Base-by-base conservation (phyloP, 2,797 vertebrate species). In the Dryobates pubescens region DNA sequence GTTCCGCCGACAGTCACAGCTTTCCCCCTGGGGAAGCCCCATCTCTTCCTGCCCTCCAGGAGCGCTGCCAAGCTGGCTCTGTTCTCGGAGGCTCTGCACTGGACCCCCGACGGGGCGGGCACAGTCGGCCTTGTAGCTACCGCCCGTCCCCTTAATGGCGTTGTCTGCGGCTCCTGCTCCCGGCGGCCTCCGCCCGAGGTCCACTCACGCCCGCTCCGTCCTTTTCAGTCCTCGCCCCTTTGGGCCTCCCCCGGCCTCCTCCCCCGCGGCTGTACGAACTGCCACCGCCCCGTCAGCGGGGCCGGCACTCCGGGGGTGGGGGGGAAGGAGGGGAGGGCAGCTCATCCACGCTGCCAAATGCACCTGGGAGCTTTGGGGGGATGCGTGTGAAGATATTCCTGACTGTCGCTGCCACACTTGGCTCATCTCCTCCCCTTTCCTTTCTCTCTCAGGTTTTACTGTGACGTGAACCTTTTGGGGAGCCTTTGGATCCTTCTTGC, bases 301-400 rank as follows among this genome's bases (percentile, higher is more conserved):
- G 32, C 11, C 7, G n/a, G 36, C 54, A 7, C 6, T 17, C 18
- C 18, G 22, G n/a, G 49, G 15, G 12, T 13, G 38, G 12, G 38
- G 38, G 38, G 38, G 38, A 12, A 38, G 38, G 38, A 38, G 12
- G 38, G 38, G 38, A 38, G 4, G 18, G 22, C 0, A 12, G 32
- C n/a, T 51, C 26, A 22, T 43, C 51, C 29, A 13, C 15, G 8
- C 58, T 2, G 29, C 75, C 8, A 17, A 29, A 32, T 4, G 3
- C 29, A 57, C 45, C 9, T 2, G 34, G 2, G 24, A 32, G 18
- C 61, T 13, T 13, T 7, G 62, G 10, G 2, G 2, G 7, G 2
- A 17, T 1, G 14, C 5, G 29, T 2, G 19, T 12, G 26, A 22
- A 18, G 22, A 7, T 26, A 6, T 6, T 43, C 71, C 17, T 26